Conservation (phyloP, 2,888 invertebrate genomes). For the Tetropium fuscum region DNA sequence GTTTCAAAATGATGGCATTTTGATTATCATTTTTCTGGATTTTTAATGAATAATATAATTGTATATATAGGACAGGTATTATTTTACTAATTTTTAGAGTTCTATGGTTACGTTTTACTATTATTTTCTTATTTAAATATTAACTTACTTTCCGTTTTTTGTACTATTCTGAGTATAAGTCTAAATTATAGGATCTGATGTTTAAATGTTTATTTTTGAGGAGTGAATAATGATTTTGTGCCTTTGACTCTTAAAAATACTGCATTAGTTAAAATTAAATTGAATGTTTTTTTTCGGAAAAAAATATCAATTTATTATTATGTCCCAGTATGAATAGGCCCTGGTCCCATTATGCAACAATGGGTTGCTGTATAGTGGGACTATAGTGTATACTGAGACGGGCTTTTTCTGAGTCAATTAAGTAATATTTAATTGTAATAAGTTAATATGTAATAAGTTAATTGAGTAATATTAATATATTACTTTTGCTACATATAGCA, state of each 20-base stretch:
- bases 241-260: neutral
- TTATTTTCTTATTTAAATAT: neutral
- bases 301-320: neutral
- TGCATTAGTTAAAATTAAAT: neutral
- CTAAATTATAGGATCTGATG: neutral
- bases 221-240: neutral
- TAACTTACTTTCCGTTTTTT: neutral
- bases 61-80: neutral
- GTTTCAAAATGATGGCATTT: neutral
- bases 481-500: too few species aligned
- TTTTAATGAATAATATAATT: neutral
- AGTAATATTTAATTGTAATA: neutral
- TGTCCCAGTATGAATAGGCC: neutral
- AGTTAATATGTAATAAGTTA: too few species aligned
- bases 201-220: neutral
- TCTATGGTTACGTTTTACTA: too few species aligned
- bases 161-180: neutral
- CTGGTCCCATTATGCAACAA: neutral
- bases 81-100: neutral
- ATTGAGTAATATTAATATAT: too few species aligned
- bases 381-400: neutral
- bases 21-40: neutral
- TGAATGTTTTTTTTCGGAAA: neutral
- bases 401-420: neutral
- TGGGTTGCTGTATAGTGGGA: neutral